Evolutionary conservation across 2,113 vertebrate species (phyloP).

Genomic region (Micromys minutus): DNA sequence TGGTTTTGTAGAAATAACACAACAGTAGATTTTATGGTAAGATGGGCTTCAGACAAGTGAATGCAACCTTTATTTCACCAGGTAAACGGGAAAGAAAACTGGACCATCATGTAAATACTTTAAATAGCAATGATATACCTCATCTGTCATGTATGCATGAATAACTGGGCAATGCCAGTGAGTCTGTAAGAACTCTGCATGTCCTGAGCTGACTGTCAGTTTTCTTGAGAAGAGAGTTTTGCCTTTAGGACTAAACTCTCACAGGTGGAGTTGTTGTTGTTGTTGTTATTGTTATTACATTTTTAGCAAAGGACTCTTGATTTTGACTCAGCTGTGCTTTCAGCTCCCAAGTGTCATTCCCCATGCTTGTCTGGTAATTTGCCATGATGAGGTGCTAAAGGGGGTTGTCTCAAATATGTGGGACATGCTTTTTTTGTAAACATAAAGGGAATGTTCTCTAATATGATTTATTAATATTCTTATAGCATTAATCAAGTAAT

Average conservation of each 20-base stretch:
- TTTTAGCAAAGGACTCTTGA: conserved; percentile 19
- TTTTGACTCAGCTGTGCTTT: conserved; percentile 50
- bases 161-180: background rate
- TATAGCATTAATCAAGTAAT: conserved; percentile 5
- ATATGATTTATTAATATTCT: background rate
- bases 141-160: background rate
- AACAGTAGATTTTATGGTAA: background rate
- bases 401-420: background rate
- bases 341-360: conserved; percentile 58
- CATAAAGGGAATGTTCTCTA: background rate
- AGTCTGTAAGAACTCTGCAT: background rate
- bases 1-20: background rate
- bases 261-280: background rate
- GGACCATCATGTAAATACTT: background rate
- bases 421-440: conserved; percentile 38
- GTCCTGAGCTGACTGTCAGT: background rate
- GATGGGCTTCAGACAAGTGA: background rate
- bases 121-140: background rate
- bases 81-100: background rate
- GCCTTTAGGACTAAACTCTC: background rate
- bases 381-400: background rate
- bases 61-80: background rate
- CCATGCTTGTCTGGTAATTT: conserved; percentile 46
- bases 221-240: background rate
- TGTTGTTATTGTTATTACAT: background rate